These are phyloP conservation scores for Drosophila nasuta DNA, from an alignment of 1,140 invertebrate species.

Conservation along the genomic window DNA sequence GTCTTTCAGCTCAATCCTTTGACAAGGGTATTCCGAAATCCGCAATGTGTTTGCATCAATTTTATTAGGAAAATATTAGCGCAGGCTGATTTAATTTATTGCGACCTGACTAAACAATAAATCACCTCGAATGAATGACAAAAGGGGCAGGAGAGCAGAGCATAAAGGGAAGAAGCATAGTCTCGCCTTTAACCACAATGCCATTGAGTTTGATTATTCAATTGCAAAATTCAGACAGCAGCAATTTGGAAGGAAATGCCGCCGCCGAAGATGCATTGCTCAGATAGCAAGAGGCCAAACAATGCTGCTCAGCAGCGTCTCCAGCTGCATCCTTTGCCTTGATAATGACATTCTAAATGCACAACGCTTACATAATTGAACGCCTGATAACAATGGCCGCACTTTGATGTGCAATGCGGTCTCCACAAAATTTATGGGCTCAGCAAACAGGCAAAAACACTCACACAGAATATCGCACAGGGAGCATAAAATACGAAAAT, in stretches of 20 bases:
- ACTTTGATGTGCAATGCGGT: slow-evolving; percentile 38
- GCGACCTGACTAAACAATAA: slow-evolving; percentile 64
- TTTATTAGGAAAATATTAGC: slow-evolving; percentile 78
- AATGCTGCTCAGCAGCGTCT: slow-evolving; percentile 20
- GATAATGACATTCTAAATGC: slow-evolving; percentile 76
- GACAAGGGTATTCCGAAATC: slow-evolving; percentile 54
- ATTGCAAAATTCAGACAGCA: slow-evolving; percentile 74
- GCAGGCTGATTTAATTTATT: slow-evolving; percentile 71
- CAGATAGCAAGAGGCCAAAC: slow-evolving; percentile 55
- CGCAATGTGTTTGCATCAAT: slow-evolving; percentile 56
- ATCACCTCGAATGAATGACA: slow-evolving; percentile 43
- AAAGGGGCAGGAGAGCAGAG: neutral
- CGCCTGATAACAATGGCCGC: slow-evolving; percentile 51
- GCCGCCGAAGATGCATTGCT: slow-evolving; percentile 58
- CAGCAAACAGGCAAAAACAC: neutral
- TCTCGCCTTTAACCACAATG: slow-evolving; percentile 26
- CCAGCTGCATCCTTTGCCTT: slow-evolving; percentile 30
- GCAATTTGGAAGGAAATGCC: slow-evolving; percentile 60
- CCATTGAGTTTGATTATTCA: slow-evolving; percentile 75
- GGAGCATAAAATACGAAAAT: slow-evolving; percentile 13
- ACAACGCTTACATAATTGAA: slow-evolving; percentile 64
- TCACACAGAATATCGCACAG: neutral
- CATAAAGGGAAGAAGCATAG: neutral
- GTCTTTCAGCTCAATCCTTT: slow-evolving; percentile 33
- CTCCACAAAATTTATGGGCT: slow-evolving; percentile 33